These are phyloP conservation scores for Phainopepla nitens DNA, from an alignment of 2,113 vertebrate genomes.

Conservation along the genomic window DNA sequence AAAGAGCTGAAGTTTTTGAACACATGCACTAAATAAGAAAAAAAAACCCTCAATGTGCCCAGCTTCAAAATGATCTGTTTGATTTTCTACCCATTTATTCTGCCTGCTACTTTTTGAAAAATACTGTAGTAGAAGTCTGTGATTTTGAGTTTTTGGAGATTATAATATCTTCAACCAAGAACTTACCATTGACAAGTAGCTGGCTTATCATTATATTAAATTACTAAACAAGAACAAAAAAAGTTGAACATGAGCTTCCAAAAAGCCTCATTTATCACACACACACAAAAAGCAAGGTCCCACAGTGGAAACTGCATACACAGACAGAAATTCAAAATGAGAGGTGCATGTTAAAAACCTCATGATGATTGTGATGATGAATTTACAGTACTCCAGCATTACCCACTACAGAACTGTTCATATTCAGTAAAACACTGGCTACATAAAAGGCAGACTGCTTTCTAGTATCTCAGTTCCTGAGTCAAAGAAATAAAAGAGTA, in stretches of 20 bases:
- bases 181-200: neutral
- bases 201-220: neutral
- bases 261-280: neutral
- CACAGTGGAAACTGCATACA: neutral
- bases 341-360: neutral
- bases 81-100: neutral
- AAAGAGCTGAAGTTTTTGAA: neutral
- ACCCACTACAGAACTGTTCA: neutral
- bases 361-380: neutral
- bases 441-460: conserved; percentile 10
- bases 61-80: neutral
- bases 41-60: accelerated
- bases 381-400: neutral
- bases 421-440: neutral
- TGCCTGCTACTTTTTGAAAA: neutral
- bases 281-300: neutral
- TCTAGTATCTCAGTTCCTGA: neutral
- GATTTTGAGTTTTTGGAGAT: neutral
- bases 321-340: neutral
- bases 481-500: conserved; percentile 8
- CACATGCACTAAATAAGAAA: neutral
- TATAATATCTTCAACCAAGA: neutral
- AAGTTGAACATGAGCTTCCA: neutral
- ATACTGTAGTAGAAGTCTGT: neutral
- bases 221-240: neutral